Evolutionary conservation across 2,113 vertebrate species (phyloP), one percentile per base, ranked within the genome.

Genomic region (Bolborhynchus lineola): DNA sequence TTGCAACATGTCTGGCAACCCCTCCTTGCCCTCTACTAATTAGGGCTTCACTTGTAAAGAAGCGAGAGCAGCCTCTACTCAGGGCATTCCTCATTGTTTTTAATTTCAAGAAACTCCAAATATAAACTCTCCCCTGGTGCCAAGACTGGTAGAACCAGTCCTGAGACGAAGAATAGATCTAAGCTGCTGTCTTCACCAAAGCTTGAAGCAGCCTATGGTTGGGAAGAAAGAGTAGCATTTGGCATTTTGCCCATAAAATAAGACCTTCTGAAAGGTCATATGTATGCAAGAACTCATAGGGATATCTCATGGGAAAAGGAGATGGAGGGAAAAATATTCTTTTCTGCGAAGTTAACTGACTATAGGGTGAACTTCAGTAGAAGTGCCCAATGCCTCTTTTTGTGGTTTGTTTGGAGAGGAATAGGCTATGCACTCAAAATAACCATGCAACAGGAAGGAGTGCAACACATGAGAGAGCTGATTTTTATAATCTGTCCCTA

Each of bases 161-260:
- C 10, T 31, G 21, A n/a, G 16, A 67, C 35, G 47, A 60, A 77
- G 74, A 28, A 33, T 7, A 41, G 37, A n/a, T 68, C 80, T 69
- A 28, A 79, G n/a, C 80, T 75, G 24, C n/a, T 72, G 35, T 57
- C 83, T 72, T 82, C 62, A 84, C 33, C 39, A 24, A 62, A 31
- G 19, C 77, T 71, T 80, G 68, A 88, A 95, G 59, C 70, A 87
- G 59, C 77, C 57, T 71, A 57, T 18, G 92, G 88, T 94, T 96
- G 86, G 75, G 76, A 96, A 94, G 79, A 82, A 72, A 84, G 86
- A 86, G 86, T 69, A 97, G 70, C 41, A 55, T 93, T 97, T 98
- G 98, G 97, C 95, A 97, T 97, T 97, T 95, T 97, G 95, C 97
- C 97, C 94, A 96, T 97, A 97, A 97, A 97, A 95, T 96, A 97